Evolutionary conservation across 2,888 invertebrate species (phyloP).

Genomic region (Leptogaster cylindrica): DNA sequence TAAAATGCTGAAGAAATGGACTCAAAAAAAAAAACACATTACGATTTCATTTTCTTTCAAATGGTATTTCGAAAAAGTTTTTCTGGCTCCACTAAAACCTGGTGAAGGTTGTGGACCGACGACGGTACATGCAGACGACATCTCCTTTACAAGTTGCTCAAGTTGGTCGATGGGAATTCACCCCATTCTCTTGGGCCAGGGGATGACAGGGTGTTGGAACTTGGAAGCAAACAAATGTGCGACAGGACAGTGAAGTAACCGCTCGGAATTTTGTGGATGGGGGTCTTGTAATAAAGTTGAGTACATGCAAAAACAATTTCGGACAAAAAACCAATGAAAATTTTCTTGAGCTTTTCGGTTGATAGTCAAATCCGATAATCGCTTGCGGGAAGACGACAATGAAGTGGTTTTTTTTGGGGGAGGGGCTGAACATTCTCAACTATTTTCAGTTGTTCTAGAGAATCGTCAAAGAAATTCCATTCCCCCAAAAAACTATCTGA

Average conservation of each 20-base stretch:
- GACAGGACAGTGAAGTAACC: constrained; percentile 23
- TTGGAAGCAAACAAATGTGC: constrained; percentile 17
- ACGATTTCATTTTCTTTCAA: too few relatives aligned
- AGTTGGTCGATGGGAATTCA: too few relatives aligned
- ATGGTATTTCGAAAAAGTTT: too few relatives aligned
- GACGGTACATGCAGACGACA: constrained; percentile 31
- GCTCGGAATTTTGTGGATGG: constrained; percentile 13
- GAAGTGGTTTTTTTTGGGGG: background rate
- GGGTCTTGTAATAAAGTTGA: constrained; percentile 31
- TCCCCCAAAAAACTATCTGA: constrained; percentile 8
- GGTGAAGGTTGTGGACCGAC: constrained; percentile 19
- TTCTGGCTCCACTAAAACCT: constrained; percentile 17
- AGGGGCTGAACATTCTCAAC: too few relatives aligned
- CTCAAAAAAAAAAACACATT: too few relatives aligned
- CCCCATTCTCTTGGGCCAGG: too few relatives aligned
- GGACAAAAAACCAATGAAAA: constrained; percentile 40
- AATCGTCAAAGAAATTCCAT: too few relatives aligned
- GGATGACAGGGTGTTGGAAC: too few relatives aligned
- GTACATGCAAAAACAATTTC: constrained; percentile 20
- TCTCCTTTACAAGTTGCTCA: constrained; percentile 34
- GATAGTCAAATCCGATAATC: constrained; percentile 45
- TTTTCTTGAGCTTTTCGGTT: constrained; percentile 40
- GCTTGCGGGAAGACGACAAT: background rate
- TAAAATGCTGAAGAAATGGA: too few relatives aligned
- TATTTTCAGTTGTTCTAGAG: too few relatives aligned